Percentiles rank a stretch among this genome's conserved stretches.
phyloP scores from a whole-genome alignment of 2,113 vertebrate genomes.

The Scartelaos histophorus region DNA sequence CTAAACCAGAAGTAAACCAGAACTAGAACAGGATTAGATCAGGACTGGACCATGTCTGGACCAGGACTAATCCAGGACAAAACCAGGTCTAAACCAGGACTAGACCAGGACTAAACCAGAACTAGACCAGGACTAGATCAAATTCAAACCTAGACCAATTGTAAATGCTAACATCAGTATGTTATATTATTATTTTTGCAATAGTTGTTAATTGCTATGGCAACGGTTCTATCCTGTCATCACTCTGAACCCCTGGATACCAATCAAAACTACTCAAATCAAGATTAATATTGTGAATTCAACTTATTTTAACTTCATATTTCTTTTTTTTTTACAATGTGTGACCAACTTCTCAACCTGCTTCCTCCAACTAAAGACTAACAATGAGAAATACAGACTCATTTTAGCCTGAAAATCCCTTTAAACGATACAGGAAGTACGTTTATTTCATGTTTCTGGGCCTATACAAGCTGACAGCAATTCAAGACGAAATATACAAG shows the following conservation, averaged over 20 bases:
- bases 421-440: background rate
- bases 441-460: background rate
- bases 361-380: background rate
- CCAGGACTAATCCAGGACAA: too few relatives aligned
- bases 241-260: background rate
- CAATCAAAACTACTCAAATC: background rate
- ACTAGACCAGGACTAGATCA: too few relatives aligned
- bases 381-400: background rate
- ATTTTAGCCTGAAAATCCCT: background rate
- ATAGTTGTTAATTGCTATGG: too few relatives aligned
- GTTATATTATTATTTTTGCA: too few relatives aligned
- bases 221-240: too few relatives aligned
- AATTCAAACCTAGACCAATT: too few relatives aligned
- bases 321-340: background rate
- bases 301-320: background rate
- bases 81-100: too few relatives aligned
- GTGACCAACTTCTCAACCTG: background rate
- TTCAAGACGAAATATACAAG: background rate
- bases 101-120: too few relatives aligned
- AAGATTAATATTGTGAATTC: background rate
- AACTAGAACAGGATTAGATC: too few relatives aligned
- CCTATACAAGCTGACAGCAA: background rate
- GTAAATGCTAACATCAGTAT: too few relatives aligned
- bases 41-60: too few relatives aligned
- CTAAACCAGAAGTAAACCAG: too few relatives aligned